Evolutionary conservation across 1,140 invertebrate genomes (phyloP).

Genomic region (Dreissena polymorpha): DNA sequence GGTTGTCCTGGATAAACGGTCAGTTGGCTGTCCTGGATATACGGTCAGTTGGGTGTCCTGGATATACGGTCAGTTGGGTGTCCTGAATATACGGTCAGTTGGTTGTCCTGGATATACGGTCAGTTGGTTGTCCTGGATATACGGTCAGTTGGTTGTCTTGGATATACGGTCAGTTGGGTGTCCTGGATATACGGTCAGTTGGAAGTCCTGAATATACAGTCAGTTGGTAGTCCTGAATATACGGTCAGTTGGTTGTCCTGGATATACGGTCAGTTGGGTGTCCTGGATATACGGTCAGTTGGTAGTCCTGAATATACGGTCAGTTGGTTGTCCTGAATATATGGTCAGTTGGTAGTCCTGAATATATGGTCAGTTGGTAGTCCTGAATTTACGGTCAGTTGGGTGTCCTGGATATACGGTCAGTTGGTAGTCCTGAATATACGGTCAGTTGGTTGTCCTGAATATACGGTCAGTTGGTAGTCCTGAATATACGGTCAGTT

Average conservation of each 20-base stretch:
- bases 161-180: constrained; percentile 92
- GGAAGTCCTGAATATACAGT: no score
- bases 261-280: constrained; percentile 92
- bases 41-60: constrained; percentile 91
- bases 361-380: constrained; percentile 90
- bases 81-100: constrained; percentile 93
- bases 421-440: no score
- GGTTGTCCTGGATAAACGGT: constrained; percentile 96
- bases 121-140: constrained; percentile 92
- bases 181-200: constrained; percentile 93
- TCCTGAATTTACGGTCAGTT: constrained; percentile 93
- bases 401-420: constrained; percentile 96
- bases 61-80: constrained; percentile 92
- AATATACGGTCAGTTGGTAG: constrained; percentile 90
- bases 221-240: constrained; percentile 96
- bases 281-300: constrained; percentile 93
- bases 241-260: constrained; percentile 91
- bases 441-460: no score
- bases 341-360: constrained; percentile 90
- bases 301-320: no score
- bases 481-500: constrained; percentile 93
- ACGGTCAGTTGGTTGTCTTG: constrained; percentile 91
- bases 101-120: constrained; percentile 96
- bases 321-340: constrained; percentile 97
- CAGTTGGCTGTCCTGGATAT: constrained; percentile 92